Evolutionary conservation across 2,888 invertebrate genomes (phyloP).

Genomic region (Agrilus cyanescens): DNA sequence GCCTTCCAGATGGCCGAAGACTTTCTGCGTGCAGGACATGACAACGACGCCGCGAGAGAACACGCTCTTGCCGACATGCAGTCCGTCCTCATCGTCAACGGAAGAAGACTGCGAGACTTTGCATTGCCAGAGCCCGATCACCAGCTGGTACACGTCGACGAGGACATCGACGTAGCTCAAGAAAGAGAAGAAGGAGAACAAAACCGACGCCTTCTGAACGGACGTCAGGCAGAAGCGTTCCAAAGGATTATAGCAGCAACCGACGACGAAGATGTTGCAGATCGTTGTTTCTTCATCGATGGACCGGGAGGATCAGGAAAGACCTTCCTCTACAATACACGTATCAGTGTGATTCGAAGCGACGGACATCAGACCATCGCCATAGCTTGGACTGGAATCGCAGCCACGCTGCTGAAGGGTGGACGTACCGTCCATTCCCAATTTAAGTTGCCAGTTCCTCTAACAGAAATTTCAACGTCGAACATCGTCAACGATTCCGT

Average conservation of each 20-base stretch:
- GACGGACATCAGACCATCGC: constrained; percentile 8
- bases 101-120: not conserved
- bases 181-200: not conserved
- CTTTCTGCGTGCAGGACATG: not conserved
- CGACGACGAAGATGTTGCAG: not conserved
- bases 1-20: constrained; percentile 17
- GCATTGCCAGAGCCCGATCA: not conserved
- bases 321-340: constrained; percentile 26
- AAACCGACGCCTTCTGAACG: not conserved
- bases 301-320: constrained; percentile 34
- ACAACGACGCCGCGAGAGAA: not conserved
- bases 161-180: not conserved
- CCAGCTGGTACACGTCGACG: not conserved
- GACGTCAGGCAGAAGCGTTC: not conserved
- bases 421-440: constrained; percentile 28
- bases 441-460: constrained; percentile 22
- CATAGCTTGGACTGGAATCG: constrained; percentile 26
- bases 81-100: not conserved
- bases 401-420: constrained; percentile 24
- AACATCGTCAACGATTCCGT: constrained; percentile 4
- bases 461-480: constrained; percentile 5
- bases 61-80: not conserved
- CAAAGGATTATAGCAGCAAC: not conserved
- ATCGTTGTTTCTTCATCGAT: constrained; percentile 21
- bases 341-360: constrained; percentile 13